Percentiles rank a stretch among this genome's conserved stretches.
These are phyloP conservation scores for Monoplex corrugatus DNA, from an alignment of 2,888 invertebrate species.

Conservation along the genomic window DNA sequence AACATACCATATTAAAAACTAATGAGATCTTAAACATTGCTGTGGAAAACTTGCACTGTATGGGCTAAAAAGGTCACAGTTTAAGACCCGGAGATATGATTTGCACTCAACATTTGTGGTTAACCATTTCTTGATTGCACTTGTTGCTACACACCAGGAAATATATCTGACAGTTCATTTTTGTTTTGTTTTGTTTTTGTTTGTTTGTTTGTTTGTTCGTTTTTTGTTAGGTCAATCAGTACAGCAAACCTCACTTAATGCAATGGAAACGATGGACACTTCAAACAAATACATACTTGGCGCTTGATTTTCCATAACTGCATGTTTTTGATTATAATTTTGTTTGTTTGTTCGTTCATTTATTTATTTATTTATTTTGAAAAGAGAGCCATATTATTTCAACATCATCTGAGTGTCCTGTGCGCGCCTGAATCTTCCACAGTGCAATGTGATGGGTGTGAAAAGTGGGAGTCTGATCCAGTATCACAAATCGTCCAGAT, in stretches of 20 bases:
- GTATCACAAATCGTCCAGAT: slow-evolving; percentile 35
- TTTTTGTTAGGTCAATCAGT: background rate
- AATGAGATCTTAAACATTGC: background rate
- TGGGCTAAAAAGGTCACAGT: background rate
- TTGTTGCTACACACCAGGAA: background rate
- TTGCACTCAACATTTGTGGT: background rate
- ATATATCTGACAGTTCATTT: background rate
- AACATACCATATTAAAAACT: background rate
- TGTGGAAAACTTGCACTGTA: background rate
- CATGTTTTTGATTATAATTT: background rate
- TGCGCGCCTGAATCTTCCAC: too few species aligned
- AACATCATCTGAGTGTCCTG: background rate
- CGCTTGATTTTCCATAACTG: background rate
- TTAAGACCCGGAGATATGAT: background rate
- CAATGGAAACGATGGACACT: background rate
- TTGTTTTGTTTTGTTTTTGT: background rate
- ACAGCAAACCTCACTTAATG: background rate
- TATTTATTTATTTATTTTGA: background rate
- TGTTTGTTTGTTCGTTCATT: too few species aligned
- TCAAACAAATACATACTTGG: background rate
- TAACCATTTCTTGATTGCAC: background rate
- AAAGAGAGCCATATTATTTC: too few species aligned
- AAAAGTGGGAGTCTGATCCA: background rate
- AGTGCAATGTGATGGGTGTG: too few species aligned
- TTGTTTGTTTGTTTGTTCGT: background rate